phyloP scores from a whole-genome alignment of 2,888 invertebrate genomes.

The Chymomyza caudatula region DNA sequence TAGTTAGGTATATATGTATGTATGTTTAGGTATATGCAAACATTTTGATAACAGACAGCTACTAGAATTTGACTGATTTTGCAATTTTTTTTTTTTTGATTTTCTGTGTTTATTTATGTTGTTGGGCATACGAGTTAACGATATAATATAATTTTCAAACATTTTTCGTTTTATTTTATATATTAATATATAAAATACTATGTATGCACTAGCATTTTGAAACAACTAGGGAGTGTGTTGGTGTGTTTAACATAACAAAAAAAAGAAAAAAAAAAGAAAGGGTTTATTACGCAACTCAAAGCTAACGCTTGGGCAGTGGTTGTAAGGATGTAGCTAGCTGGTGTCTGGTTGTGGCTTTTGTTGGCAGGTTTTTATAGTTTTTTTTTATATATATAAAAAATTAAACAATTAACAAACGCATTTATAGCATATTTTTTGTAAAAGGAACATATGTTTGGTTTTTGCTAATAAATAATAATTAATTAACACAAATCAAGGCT shows the following conservation, averaged over 20 bases:
- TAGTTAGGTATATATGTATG: neutral
- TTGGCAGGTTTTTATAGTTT: neutral
- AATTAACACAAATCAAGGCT: constrained; percentile 45
- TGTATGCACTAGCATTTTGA: neutral
- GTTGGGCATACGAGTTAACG: neutral
- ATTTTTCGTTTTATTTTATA: neutral
- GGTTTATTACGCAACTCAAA: neutral
- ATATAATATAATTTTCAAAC: neutral
- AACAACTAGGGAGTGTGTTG: neutral
- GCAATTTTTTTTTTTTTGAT: neutral
- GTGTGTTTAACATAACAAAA: neutral
- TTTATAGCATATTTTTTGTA: neutral
- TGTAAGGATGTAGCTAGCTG: neutral
- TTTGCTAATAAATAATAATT: neutral
- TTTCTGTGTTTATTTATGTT: neutral
- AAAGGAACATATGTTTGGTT: neutral
- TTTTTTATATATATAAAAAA: neutral
- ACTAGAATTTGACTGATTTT: neutral
- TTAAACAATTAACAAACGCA: neutral
- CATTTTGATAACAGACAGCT: neutral
- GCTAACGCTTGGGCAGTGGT: neutral
- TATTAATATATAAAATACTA: neutral
- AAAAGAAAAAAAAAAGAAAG: neutral
- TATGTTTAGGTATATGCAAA: neutral
- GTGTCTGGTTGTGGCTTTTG: neutral